Percentiles rank a stretch among this genome's conserved stretches.
Evolutionary conservation across 30 jellyfish, hydroid and myxozoan species (phyloP).

Genomic region (Aurelia aurita): DNA sequence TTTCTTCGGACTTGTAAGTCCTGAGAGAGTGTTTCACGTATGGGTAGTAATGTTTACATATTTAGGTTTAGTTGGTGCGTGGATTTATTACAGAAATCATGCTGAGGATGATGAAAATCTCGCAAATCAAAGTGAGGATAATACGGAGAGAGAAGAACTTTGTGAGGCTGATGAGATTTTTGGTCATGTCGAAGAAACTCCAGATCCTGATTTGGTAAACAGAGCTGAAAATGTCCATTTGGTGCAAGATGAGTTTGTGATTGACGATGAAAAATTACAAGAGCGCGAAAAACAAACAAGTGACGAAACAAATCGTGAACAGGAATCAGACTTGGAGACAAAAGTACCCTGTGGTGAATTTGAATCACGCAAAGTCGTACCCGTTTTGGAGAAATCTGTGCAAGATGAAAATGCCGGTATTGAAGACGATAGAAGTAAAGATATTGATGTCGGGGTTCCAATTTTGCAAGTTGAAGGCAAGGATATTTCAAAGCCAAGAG

Average conservation of each 20-base stretch:
- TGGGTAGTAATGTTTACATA: slow-evolving; percentile 64
- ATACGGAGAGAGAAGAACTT: too few species aligned
- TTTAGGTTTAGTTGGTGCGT: slow-evolving; percentile 68
- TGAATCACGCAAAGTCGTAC: neutral
- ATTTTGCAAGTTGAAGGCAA: neutral
- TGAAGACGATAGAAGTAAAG: neutral
- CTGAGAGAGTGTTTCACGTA: slow-evolving; percentile 31
- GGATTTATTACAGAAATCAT: slow-evolving; percentile 52
- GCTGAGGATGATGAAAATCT: slow-evolving; percentile 26
- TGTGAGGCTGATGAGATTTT: neutral
- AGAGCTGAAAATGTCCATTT: slow-evolving; percentile 3
- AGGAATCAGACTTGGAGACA: neutral
- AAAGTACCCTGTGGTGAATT: slow-evolving; percentile 16
- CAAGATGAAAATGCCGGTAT: neutral
- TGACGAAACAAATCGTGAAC: neutral
- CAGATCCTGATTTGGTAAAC: slow-evolving; percentile 15
- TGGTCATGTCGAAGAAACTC: neutral
- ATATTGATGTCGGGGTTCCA: neutral
- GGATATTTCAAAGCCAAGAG: neutral
- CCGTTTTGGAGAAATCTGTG: neutral
- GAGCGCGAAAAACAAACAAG: slow-evolving; percentile 39
- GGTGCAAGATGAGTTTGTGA: neutral
- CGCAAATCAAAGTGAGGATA: too few species aligned
- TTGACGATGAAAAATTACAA: neutral
- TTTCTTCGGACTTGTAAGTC: slow-evolving; percentile 29